Evolutionary conservation across 2,113 vertebrate species (phyloP), one percentile per base, ranked within the genome.

Genomic region (Hemiprocne comata): DNA sequence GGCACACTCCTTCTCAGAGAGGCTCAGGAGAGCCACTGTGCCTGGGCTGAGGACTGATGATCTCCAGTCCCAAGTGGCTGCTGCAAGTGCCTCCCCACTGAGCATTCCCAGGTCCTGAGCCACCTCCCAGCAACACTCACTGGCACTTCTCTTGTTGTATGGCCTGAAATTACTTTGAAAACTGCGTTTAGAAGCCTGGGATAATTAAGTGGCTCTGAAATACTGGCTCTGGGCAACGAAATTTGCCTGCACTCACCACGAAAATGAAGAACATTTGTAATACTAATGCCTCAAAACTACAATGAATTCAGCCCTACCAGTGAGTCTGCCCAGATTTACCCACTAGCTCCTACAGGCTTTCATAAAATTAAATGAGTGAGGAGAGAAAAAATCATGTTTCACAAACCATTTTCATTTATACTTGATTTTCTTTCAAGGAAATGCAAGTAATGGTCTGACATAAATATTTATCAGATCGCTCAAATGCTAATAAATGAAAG

Each of bases 391-490:
- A 74, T 48, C 13, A 33, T 3, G 3, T 26, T 84, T 62, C 57
- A 78, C 33, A 87, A 91, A 55, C 12, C 4, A 89, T 90, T 96
- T 96, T 96, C 85, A 75, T 95, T 97, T 95, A 94, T 62, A 90
- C 79, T 97, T 96, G 17, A 95, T 91, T 95, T 96, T 89, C 51
- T 85, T 97, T 95, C 89, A 94, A 62, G 84, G 74, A 96, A 97
- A 96, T 24, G 16, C 34, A 61, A 73, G 40, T 53, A 92, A 78
- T 29, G 13, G 48, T 64, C 92, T 38, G 31, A 55, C 67, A 98
- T 96, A 97, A 97, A 97, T 98, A 97, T 97, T 97, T 97, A 98
- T 96, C 82, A 91, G 92, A 89, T 46, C 79, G 84, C 78, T 95
- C 73, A 62, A 90, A 96, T 4, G 65, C 44, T 84, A 96, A 86